These are phyloP conservation scores for Lerema accius DNA, from an alignment of 1,140 invertebrate genomes.

Conservation along the genomic window DNA sequence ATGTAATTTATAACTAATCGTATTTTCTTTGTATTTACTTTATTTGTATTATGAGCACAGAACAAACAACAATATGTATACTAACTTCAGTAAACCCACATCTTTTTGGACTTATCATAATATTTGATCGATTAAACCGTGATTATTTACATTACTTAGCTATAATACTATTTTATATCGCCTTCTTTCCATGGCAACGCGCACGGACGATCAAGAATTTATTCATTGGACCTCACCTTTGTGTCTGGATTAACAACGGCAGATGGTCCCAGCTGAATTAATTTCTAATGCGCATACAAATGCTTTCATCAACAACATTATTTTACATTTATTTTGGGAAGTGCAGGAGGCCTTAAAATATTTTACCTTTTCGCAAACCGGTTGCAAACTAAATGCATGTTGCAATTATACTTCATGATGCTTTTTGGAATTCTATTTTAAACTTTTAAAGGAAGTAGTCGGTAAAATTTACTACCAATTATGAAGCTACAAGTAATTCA, in stretches of 20 bases:
- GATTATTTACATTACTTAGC: no score
- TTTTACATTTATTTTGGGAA: slow-evolving; percentile 28
- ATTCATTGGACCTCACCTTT: slow-evolving; percentile 8
- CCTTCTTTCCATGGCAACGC: neutral
- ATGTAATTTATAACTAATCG: no score
- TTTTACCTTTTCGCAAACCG: neutral
- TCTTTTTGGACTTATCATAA: no score
- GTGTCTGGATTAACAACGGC: slow-evolving; percentile 22
- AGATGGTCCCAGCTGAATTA: slow-evolving; percentile 31
- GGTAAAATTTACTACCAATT: no score
- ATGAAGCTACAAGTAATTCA: neutral
- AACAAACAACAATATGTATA: no score
- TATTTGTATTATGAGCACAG: no score
- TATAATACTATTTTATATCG: neutral
- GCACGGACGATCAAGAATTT: neutral
- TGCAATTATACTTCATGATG: neutral
- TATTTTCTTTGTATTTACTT: no score
- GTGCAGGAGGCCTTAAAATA: slow-evolving; percentile 11
- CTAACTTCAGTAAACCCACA: no score
- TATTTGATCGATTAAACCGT: no score
- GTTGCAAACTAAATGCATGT: neutral
- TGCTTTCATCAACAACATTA: slow-evolving; percentile 17
- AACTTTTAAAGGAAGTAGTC: no score
- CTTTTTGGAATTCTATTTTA: neutral
- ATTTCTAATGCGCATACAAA: slow-evolving; percentile 36